Conservation (phyloP, 2,888 invertebrate species). For the Orthosia incerta region DNA sequence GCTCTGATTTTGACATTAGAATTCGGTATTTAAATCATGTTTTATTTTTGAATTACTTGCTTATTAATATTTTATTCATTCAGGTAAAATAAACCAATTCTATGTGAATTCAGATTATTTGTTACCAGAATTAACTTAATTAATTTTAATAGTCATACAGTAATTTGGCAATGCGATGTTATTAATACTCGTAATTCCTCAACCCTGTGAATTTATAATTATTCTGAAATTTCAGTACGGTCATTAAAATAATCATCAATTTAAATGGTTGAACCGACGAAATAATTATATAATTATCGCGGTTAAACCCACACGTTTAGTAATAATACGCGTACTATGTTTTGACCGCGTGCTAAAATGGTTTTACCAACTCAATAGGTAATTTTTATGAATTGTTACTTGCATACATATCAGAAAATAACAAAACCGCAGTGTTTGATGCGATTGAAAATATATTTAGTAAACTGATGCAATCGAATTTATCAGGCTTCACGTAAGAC, state of each 20-base stretch:
- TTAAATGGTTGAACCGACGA: conserved; percentile 21
- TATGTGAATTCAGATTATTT: neutral
- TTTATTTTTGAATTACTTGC: too few relatives aligned
- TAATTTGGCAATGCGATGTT: neutral
- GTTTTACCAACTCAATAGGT: conserved; percentile 32
- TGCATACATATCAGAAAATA: neutral
- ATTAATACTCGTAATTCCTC: conserved; percentile 23
- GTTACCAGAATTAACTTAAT: neutral
- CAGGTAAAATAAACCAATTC: neutral
- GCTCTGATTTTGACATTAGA: neutral
- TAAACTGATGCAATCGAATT: too few relatives aligned
- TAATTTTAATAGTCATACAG: conserved; percentile 6
- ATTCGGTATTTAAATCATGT: neutral
- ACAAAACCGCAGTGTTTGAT: neutral
- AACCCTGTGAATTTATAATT: conserved; percentile 23
- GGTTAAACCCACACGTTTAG: conserved; percentile 49
- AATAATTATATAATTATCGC: conserved; percentile 54
- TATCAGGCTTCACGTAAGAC: too few relatives aligned
- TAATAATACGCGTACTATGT: conserved; percentile 48
- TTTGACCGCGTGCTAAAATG: conserved; percentile 52
- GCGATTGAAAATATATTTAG: neutral
- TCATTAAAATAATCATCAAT: conserved; percentile 49
- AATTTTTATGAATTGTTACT: neutral
- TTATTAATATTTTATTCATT: neutral
- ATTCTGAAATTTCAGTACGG: conserved; percentile 16